Evolutionary conservation across 2,888 invertebrate genomes (phyloP), one percentile per base, ranked within the genome.

Genomic region (Anthophora plumipes): DNA sequence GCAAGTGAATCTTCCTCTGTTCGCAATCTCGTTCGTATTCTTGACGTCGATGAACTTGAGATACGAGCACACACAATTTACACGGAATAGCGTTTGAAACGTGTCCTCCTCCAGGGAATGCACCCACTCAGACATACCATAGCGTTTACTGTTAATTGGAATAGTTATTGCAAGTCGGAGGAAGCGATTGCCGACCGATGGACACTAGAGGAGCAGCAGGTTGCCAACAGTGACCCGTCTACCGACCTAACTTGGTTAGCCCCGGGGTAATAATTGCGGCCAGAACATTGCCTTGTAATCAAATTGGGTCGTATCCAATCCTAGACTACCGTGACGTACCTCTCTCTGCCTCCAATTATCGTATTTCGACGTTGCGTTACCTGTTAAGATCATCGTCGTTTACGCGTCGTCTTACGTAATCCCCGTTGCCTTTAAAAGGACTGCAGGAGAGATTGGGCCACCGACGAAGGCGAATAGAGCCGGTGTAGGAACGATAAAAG

Each of bases 231-330:
- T 66, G 70, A 41, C 57, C 46, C 37, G 73, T 70, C 82, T 69
- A 46, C 54, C 70, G 79, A 82, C 69, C 83, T 88, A 85, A 85
- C 76, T 74, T 69, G 82, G 83, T 86, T 87, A 81, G 84, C 80
- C 76, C 71, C 60, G 59, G 50, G 82, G 78, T 77, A 85, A 86
- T 87, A 87, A 87, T 86, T 84, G 82, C 70, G 83, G 78, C 69
- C 76, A 67, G 82, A 78, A 77, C 82, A 82, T 82, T 76, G 74
- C 68, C 83, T 82, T 73, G 77, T 85, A 85, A 87, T 82, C 83
- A 64, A 83, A 83, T 83, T 78, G 75, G 83, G 83, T 83, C 82
- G 77, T 67, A 57, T 73, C 41, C 70, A 67, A 78, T 75, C 74
- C 81, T 59, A 17, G 39, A 22, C 22, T 57, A 61, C 75, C n/a